Conservation (phyloP, 1,140 invertebrate species). For the Oreohelix idahoensis region DNA sequence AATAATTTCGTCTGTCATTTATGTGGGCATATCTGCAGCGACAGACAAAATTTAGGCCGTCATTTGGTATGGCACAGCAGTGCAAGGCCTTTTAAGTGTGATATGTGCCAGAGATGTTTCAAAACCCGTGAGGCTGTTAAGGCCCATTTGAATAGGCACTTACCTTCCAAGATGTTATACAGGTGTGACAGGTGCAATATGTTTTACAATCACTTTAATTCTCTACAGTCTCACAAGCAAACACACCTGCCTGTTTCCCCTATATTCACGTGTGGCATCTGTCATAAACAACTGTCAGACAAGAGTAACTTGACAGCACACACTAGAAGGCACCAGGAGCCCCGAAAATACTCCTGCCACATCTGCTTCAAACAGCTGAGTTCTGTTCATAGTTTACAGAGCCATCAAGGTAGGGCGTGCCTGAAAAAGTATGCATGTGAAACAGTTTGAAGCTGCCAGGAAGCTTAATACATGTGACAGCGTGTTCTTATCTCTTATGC, state of each 20-base stretch:
- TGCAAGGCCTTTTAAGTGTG: neutral
- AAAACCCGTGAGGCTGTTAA: neutral
- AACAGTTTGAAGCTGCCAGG: no score
- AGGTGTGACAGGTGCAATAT: neutral
- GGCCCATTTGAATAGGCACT: neutral
- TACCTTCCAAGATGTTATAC: neutral
- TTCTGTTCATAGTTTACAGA: neutral
- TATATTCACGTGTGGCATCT: neutral
- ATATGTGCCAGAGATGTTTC: neutral
- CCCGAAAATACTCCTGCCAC: neutral
- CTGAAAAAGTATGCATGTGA: no score
- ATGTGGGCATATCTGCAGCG: neutral
- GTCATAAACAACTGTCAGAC: neutral
- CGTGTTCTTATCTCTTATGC: no score
- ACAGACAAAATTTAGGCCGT: neutral
- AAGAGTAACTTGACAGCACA: conserved; percentile 3
- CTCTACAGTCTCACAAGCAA: neutral
- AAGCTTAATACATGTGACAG: no score
- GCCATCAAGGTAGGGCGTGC: neutral
- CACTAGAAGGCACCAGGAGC: neutral
- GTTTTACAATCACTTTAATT: neutral
- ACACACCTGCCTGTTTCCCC: neutral
- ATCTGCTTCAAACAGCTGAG: neutral
- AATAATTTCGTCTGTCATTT: neutral
- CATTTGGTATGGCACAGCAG: neutral